Conservation (phyloP, 2,888 invertebrate species). For the Timema podura region DNA sequence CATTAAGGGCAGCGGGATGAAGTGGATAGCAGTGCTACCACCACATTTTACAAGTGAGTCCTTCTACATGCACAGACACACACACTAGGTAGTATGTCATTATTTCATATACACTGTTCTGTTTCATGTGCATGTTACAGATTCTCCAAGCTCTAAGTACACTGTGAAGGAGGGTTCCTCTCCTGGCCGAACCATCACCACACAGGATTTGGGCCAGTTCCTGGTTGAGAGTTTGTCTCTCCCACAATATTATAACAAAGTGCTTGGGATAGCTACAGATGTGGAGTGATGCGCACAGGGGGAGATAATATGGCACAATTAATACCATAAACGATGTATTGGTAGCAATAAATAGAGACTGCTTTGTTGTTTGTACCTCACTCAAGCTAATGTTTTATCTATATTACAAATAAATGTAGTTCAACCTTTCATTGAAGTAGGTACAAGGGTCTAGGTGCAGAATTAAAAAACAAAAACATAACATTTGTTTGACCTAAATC, state of each 20-base stretch:
- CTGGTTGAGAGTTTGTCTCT: conserved; percentile 66
- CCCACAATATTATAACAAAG: conserved; percentile 63
- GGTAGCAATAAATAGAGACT: too few species aligned
- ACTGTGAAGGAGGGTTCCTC: conserved; percentile 58
- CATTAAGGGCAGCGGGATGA: conserved; percentile 58
- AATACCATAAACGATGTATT: too few species aligned
- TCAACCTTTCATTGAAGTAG: too few species aligned
- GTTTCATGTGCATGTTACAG: conserved; percentile 45
- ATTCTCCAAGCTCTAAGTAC: conserved; percentile 60
- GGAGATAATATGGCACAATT: too few species aligned
- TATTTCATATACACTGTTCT: not conserved
- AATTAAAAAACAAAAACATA: too few species aligned
- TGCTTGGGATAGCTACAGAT: conserved; percentile 57
- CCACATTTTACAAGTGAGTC: conserved; percentile 71
- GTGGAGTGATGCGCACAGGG: not conserved
- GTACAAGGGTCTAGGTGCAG: too few species aligned
- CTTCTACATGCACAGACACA: conserved; percentile 5
- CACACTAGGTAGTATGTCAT: not conserved
- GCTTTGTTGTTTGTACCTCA: too few species aligned
- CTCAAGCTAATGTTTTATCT: too few species aligned
- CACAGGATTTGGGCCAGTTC: conserved; percentile 72
- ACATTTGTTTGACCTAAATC: too few species aligned
- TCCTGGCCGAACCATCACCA: conserved; percentile 68
- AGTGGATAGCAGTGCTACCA: conserved; percentile 74
- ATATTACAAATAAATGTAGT: too few species aligned